Conservation (phyloP, 2,113 vertebrate species). For the Rhinolophus ferrumequinum region DNA sequence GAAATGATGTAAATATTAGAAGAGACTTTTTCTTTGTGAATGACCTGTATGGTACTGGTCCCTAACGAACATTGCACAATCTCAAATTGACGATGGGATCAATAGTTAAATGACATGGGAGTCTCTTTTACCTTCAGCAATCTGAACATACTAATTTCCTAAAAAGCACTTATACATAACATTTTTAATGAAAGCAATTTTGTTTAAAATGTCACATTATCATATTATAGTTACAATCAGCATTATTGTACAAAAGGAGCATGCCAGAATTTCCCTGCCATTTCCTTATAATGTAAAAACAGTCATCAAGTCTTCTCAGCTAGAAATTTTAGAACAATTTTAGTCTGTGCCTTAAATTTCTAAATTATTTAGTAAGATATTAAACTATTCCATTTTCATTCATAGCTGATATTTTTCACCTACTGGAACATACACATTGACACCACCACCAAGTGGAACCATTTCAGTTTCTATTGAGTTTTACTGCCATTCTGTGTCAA, state of each 20-base stretch:
- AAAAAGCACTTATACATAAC: neutral
- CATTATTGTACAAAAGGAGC: neutral
- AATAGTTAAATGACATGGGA: neutral
- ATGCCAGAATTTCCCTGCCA: neutral
- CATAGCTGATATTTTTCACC: neutral
- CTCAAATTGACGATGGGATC: neutral
- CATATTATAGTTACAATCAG: constrained; percentile 23
- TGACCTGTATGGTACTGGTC: neutral
- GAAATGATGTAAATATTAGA: neutral
- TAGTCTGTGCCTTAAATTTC: neutral
- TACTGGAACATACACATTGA: neutral
- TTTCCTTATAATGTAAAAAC: neutral
- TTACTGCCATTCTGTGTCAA: neutral
- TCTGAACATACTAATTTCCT: neutral
- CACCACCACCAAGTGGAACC: neutral
- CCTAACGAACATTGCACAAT: neutral
- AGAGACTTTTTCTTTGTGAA: neutral
- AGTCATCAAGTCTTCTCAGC: neutral
- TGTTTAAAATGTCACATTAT: constrained; percentile 59
- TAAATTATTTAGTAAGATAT: neutral
- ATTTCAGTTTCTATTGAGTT: neutral
- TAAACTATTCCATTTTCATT: neutral
- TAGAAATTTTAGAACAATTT: neutral
- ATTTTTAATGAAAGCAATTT: constrained; percentile 32
- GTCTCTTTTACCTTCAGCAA: neutral